These are phyloP conservation scores for Podarcis muralis DNA, from an alignment of 2,113 vertebrate genomes.

Conservation along the genomic window DNA sequence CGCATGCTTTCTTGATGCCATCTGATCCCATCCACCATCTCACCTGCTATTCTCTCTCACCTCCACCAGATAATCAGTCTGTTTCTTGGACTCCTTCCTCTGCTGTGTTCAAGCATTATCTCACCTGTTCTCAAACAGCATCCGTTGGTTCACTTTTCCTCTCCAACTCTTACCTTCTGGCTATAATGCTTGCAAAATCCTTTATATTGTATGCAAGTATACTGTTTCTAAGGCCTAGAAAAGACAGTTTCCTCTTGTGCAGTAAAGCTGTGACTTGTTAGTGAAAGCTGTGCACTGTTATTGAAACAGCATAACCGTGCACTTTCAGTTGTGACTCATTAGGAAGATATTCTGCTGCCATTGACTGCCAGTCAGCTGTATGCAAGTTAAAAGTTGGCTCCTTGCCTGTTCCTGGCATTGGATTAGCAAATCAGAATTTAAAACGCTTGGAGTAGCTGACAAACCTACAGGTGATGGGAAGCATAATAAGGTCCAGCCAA, in stretches of 20 bases:
- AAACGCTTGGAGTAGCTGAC: not conserved
- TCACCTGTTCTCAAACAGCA: not conserved
- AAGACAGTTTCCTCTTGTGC: not conserved
- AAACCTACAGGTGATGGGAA: not conserved
- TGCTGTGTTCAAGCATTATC: not conserved
- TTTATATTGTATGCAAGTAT: not conserved
- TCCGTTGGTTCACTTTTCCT: not conserved
- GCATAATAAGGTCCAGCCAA: not conserved
- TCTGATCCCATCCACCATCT: too few relatives aligned
- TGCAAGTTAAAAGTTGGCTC: not conserved
- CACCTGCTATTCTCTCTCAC: too few relatives aligned
- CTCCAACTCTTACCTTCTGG: not conserved
- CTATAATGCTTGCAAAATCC: not conserved
- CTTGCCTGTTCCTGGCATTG: not conserved
- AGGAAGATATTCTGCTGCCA: not conserved
- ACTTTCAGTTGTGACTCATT: not conserved
- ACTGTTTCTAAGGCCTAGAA: not conserved
- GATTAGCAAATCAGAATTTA: not conserved
- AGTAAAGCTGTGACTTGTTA: not conserved
- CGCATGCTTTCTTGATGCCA: too few relatives aligned
- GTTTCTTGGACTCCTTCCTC: not conserved
- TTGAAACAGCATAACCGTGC: not conserved
- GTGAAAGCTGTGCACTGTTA: not conserved
- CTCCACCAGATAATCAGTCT: too few relatives aligned
- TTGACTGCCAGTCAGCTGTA: not conserved